These are phyloP conservation scores for Andricus quercusramuli DNA, from an alignment of 2,888 invertebrate species.

Conservation along the genomic window DNA sequence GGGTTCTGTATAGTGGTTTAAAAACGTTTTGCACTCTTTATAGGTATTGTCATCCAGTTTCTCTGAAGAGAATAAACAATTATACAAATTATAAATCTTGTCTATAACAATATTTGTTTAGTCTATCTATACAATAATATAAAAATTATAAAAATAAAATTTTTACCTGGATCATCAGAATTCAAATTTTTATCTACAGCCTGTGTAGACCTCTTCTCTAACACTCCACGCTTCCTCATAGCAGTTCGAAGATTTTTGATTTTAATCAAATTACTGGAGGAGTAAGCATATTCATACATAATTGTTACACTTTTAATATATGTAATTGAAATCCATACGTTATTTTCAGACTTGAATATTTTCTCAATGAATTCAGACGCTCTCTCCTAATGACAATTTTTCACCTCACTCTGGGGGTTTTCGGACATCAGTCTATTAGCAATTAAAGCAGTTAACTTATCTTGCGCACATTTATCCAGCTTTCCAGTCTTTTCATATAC, in stretches of 20 bases:
- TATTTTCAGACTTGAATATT: conserved; percentile 33
- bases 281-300: not conserved
- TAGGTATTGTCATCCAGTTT: not conserved
- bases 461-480: not conserved
- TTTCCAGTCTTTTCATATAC: not conserved
- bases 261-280: not conserved
- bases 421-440: not conserved
- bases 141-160: not conserved
- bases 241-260: conserved; percentile 23
- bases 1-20: not conserved
- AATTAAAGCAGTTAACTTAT: not conserved
- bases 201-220: not conserved
- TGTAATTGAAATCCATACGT: not conserved
- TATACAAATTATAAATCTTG: not conserved
- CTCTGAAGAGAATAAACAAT: not conserved
- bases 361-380: conserved; percentile 30
- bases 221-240: not conserved
- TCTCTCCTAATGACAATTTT: conserved; percentile 30
- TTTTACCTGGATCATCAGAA: not conserved
- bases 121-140: not conserved
- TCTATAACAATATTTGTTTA: too few species aligned
- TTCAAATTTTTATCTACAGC: not conserved
- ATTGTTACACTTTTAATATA: not conserved
- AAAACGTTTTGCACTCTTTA: not conserved
- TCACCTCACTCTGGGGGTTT: not conserved